These are phyloP conservation scores for Scleropages formosus DNA, from an alignment of 2,797 vertebrate genomes.

Conservation along the genomic window DNA sequence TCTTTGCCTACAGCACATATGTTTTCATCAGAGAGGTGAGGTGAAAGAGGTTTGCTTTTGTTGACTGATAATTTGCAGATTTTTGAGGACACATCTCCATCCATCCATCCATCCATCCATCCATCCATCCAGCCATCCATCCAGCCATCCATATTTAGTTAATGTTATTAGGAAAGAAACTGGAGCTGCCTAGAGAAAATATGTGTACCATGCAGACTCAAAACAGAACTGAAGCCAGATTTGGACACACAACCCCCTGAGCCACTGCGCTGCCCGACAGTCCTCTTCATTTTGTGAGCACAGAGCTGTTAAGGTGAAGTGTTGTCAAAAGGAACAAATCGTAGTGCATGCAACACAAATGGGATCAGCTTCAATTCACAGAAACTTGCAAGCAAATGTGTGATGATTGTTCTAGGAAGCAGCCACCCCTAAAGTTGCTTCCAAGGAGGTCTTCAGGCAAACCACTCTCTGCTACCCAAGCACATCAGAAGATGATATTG, in stretches of 20 bases:
- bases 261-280: too few relatives aligned
- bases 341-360: background rate
- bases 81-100: background rate
- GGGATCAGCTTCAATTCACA: too few relatives aligned
- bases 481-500: background rate
- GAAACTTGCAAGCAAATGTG: too few relatives aligned
- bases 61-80: background rate
- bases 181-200: background rate
- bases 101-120: too few relatives aligned
- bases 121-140: too few relatives aligned
- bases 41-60: background rate
- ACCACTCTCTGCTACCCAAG: background rate
- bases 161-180: background rate
- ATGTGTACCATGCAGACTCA: background rate
- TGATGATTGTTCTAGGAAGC: too few relatives aligned
- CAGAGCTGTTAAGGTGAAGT: background rate
- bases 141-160: too few relatives aligned
- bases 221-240: too few relatives aligned
- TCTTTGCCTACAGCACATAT: background rate
- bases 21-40: background rate
- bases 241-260: too few relatives aligned
- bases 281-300: background rate
- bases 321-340: background rate
- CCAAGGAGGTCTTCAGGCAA: too few relatives aligned
- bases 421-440: background rate